Base-by-base conservation (phyloP, 2,888 invertebrate genomes). In the Allophyes oxyacanthae region DNA sequence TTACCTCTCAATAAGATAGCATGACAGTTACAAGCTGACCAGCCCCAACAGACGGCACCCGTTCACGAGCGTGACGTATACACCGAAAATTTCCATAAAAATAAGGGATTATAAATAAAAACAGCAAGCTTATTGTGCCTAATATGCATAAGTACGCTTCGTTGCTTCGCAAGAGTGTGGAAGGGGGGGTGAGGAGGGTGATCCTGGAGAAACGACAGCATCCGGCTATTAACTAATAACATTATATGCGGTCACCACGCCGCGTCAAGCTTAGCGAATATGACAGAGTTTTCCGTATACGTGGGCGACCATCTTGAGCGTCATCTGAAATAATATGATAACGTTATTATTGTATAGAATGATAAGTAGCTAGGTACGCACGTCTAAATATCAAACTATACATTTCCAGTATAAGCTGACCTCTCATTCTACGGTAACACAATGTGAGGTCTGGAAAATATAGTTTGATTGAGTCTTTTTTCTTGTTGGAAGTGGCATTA, bases 141-240 rank as follows among this genome's bases (percentile, higher is more conserved):
- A 49, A 32, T 32, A 54, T 52, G 49, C 49, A 54, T 52, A 68
- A 59, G 41, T 63, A 46, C 58, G 38, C 56, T 49, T 49, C 54
- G 54, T 60, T 60, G 50, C 54, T 41, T 64, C 60, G 41, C 10
- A 40, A 11, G 38, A 30, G 14, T 36, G 11, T 15, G 33, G 13
- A 34, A 5, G 30, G 50, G 32, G 26, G 48, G 51, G 61, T 54
- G 49, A 10, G 56, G 62, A 55, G 20, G 20, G 7, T 66, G 62
- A 67, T 26, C 34, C 6, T 15, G 15, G 40, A 38, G 56, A 67
- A 48, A 54, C 43, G 54, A 45, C 32, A 62, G 45, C 42, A 56
- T 50, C 62, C 56, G 56, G 26, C 67, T 67, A 66, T 66, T 66
- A 66, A 67, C 62, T 66, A 66, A 66, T 66, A 67, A 67, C 56